These are phyloP conservation scores for Drosophila aldrichi DNA, from an alignment of 2,888 invertebrate genomes.

Conservation along the genomic window DNA sequence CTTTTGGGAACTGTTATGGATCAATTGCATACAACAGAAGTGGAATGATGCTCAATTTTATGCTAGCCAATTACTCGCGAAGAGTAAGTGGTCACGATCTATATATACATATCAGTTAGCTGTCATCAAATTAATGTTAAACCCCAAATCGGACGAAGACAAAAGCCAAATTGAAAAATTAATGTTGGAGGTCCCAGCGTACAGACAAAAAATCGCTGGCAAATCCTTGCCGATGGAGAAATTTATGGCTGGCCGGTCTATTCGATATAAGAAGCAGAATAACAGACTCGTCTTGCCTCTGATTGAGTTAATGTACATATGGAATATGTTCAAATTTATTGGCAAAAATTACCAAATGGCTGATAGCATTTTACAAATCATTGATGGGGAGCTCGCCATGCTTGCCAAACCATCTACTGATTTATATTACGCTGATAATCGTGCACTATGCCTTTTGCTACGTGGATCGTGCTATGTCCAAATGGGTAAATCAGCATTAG, in stretches of 20 bases:
- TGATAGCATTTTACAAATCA: constrained; percentile 88
- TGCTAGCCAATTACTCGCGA: constrained; percentile 89
- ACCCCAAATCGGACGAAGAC: constrained; percentile 71
- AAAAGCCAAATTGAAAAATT: constrained; percentile 86
- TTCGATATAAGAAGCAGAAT: constrained; percentile 91
- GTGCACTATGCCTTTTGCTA: constrained; percentile 90
- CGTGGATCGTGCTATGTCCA: constrained; percentile 93
- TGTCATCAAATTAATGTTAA: constrained; percentile 91
- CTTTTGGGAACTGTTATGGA: constrained; percentile 98
- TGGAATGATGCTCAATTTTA: constrained; percentile 92
- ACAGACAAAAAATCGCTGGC: constrained; percentile 96
- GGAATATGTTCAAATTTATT: constrained; percentile 95
- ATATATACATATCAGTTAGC: constrained; percentile 97
- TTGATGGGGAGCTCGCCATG: constrained; percentile 86
- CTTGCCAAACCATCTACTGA: constrained; percentile 36
- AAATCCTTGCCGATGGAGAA: constrained; percentile 99
- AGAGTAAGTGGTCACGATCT: constrained; percentile 96
- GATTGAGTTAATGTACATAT: constrained; percentile 94
- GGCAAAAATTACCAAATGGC: constrained; percentile 89
- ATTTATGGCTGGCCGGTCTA: constrained; percentile 94
- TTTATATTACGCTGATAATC: constrained; percentile 89
- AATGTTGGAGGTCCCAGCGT: constrained; percentile 91
- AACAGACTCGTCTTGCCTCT: constrained; percentile 92
- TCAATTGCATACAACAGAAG: constrained; percentile 87
- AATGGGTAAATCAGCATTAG: constrained; percentile 91